A percentile compares a stretch with the other conserved stretches of the same genome.
Evolutionary conservation across 2,888 invertebrate genomes (phyloP).

Genomic region (Phalera bucephala): DNA sequence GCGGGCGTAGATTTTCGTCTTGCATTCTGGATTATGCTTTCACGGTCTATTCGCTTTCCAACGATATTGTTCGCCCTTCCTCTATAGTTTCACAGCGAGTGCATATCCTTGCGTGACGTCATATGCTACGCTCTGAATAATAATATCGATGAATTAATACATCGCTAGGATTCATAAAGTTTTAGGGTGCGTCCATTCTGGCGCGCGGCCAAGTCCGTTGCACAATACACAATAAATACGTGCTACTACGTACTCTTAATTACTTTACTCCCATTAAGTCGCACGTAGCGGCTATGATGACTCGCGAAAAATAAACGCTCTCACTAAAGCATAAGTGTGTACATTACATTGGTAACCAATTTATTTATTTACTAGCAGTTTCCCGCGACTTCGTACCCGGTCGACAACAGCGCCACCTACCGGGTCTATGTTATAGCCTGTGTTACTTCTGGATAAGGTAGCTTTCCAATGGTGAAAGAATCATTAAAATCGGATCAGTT

Average conservation of each 20-base stretch:
- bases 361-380: too few species aligned
- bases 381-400: too few species aligned
- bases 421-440: too few species aligned
- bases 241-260: constrained; percentile 70
- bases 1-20: constrained; percentile 70
- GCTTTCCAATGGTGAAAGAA: too few species aligned
- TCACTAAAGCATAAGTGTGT: constrained; percentile 17
- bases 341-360: too few species aligned
- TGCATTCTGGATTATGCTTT: constrained; percentile 68
- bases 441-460: too few species aligned
- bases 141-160: constrained; percentile 65
- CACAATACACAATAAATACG: constrained; percentile 76
- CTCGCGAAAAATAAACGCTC: constrained; percentile 16
- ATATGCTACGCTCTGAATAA: constrained; percentile 51
- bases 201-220: constrained; percentile 63
- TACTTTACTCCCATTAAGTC: constrained; percentile 67
- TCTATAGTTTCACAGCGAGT: constrained; percentile 5
- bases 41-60: constrained; percentile 57
- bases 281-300: constrained; percentile 27
- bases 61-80: constrained; percentile 45
- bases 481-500: too few species aligned
- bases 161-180: constrained; percentile 68
- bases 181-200: constrained; percentile 61
- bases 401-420: too few species aligned
- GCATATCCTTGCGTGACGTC: constrained; percentile 33